These are phyloP conservation scores for Scaptomyza pallida DNA, from an alignment of 1,140 invertebrate genomes.

Conservation along the genomic window DNA sequence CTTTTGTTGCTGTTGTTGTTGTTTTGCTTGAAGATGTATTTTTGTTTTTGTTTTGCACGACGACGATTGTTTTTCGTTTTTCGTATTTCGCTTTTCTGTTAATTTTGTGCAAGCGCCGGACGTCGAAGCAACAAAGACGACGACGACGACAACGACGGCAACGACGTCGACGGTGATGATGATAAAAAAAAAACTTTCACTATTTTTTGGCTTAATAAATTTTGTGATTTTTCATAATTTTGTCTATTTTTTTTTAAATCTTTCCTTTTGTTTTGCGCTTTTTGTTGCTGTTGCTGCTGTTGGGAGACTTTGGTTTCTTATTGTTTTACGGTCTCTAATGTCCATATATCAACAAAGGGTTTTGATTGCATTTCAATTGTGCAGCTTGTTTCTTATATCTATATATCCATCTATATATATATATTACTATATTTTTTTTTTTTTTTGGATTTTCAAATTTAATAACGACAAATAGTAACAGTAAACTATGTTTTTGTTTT, in stretches of 20 bases:
- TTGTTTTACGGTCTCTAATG: constrained; percentile 57
- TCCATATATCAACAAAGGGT: constrained; percentile 56
- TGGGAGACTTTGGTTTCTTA: constrained; percentile 50
- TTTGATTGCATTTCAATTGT: constrained; percentile 72
- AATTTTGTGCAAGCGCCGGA: constrained; percentile 70
- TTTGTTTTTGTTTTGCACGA: constrained; percentile 39
- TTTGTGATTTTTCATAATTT: constrained; percentile 77
- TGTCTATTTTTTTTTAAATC: constrained; percentile 15
- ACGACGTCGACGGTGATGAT: constrained; percentile 5
- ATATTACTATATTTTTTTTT: background rate
- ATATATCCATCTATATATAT: constrained; percentile 4
- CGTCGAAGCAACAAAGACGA: constrained; percentile 7
- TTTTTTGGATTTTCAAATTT: constrained; percentile 8
- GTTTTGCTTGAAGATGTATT: constrained; percentile 21
- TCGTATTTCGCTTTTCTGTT: constrained; percentile 68
- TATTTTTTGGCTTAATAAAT: constrained; percentile 58
- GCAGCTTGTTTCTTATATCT: constrained; percentile 24
- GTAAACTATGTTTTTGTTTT: constrained; percentile 10
- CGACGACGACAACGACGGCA: constrained; percentile 5
- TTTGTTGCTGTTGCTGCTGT: constrained; percentile 15
- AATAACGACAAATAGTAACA: constrained; percentile 26
- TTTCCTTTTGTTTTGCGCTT: constrained; percentile 24
- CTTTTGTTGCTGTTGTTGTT: background rate
- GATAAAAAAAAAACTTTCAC: background rate
- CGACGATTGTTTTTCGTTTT: constrained; percentile 69